Conservation (phyloP, 2,797 vertebrate genomes). For the Eulemur albifrons region DNA sequence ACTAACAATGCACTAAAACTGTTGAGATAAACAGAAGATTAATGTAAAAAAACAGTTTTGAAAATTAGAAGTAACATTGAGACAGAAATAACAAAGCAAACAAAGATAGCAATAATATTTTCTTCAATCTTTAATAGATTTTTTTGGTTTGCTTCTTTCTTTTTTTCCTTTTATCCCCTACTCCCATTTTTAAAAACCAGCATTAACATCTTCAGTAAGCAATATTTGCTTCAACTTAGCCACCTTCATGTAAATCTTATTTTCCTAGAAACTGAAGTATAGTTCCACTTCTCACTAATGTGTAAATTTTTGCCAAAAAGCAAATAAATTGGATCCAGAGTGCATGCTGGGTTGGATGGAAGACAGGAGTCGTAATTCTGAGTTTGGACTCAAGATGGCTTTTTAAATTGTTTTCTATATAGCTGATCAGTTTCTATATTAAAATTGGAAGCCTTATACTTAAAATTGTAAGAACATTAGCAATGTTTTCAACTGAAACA, state of each 20-base stretch:
- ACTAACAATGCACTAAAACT: neutral
- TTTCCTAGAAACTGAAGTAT: constrained; percentile 50
- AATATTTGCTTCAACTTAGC: neutral
- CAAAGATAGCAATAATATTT: neutral
- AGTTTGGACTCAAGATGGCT: constrained; percentile 42
- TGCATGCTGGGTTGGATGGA: constrained; percentile 34
- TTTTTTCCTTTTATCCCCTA: neutral
- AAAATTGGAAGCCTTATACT: constrained; percentile 34
- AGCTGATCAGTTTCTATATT: constrained; percentile 32
- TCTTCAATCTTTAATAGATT: neutral
- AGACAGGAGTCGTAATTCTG: constrained; percentile 35
- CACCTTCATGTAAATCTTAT: constrained; percentile 21
- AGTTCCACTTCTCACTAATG: constrained; percentile 20
- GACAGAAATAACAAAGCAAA: neutral
- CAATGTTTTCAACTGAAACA: neutral
- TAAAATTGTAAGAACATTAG: constrained; percentile 29
- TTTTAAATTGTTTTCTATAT: constrained; percentile 61
- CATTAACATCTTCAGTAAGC: neutral
- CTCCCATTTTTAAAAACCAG: neutral
- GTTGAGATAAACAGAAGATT: neutral
- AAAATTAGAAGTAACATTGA: neutral
- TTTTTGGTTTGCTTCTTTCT: neutral
- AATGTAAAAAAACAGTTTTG: neutral
- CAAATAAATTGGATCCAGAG: constrained; percentile 50
- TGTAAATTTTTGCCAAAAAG: constrained; percentile 41